Conservation (phyloP, 2,113 vertebrate genomes). For the Lichenostomus cassidix region DNA sequence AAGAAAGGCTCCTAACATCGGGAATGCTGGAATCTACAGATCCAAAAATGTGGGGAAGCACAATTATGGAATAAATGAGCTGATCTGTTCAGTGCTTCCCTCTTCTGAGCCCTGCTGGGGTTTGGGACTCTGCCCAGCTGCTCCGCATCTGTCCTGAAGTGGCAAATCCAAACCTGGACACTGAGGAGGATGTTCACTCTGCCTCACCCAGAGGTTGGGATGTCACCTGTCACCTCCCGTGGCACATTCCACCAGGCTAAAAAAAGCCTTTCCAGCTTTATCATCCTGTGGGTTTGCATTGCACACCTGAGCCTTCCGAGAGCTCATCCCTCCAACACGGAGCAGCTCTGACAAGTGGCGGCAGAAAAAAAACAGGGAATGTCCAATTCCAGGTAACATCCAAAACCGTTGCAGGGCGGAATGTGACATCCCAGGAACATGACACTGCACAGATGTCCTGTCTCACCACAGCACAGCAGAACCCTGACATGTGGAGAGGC, state of each 20-base stretch:
- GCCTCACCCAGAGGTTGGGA: accelerated
- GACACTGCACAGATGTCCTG: constrained; percentile 5
- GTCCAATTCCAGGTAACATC: not conserved
- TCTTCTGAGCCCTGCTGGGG: not conserved
- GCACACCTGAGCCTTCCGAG: not conserved
- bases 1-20: not conserved
- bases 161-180: no score
- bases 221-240: not conserved
- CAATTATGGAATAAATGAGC: accelerated
- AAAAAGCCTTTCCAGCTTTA: not conserved
- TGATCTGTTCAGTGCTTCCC: not conserved
- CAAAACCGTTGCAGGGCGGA: not conserved
- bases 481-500: not conserved
- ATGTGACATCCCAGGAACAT: not conserved
- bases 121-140: not conserved
- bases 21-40: not conserved
- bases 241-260: not conserved
- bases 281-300: not conserved
- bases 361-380: not conserved
- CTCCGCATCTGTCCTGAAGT: not conserved
- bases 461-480: not conserved
- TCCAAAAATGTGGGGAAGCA: accelerated
- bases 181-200: accelerated
- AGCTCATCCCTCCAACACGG: not conserved
- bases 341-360: not conserved